These are phyloP conservation scores for Anastrepha ludens DNA, from an alignment of 1,140 invertebrate genomes.

Conservation along the genomic window DNA sequence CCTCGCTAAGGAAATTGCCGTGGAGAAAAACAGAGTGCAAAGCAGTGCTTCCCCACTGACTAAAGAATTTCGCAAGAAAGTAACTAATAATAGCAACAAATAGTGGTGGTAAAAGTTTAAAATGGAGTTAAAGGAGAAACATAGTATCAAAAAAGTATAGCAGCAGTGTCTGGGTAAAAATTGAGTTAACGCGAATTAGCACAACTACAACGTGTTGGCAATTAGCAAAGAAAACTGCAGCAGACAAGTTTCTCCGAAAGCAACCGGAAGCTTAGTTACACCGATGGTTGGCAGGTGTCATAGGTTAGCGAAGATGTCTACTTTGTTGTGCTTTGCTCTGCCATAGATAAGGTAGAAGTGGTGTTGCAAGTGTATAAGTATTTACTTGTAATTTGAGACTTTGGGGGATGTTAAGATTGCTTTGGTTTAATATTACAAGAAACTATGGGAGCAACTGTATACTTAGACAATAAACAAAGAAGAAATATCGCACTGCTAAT, in stretches of 20 bases:
- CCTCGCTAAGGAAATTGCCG: neutral
- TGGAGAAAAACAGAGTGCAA: neutral
- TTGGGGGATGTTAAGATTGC: neutral
- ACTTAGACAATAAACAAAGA: constrained; percentile 1
- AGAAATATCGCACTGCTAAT: constrained; percentile 37
- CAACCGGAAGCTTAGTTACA: constrained; percentile 16
- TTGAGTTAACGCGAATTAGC: constrained; percentile 21
- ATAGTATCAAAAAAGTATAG: neutral
- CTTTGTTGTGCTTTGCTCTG: neutral
- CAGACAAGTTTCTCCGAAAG: constrained; percentile 9
- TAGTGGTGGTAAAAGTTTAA: neutral
- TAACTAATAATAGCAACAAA: constrained; percentile 9
- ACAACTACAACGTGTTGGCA: constrained; percentile 47
- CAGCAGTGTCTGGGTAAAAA: neutral
- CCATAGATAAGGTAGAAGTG: constrained; percentile 15
- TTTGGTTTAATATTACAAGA: constrained; percentile 2
- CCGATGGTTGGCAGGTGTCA: constrained; percentile 40
- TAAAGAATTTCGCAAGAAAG: constrained; percentile 11
- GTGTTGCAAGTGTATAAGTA: neutral
- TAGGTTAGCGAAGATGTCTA: constrained; percentile 40
- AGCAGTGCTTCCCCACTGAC: neutral
- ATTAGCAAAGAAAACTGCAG: constrained; percentile 24
- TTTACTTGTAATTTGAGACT: constrained; percentile 33
- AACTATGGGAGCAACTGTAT: neutral
- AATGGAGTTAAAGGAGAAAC: neutral